Conservation (phyloP, 2,888 invertebrate species). For the Thyatira batis region DNA sequence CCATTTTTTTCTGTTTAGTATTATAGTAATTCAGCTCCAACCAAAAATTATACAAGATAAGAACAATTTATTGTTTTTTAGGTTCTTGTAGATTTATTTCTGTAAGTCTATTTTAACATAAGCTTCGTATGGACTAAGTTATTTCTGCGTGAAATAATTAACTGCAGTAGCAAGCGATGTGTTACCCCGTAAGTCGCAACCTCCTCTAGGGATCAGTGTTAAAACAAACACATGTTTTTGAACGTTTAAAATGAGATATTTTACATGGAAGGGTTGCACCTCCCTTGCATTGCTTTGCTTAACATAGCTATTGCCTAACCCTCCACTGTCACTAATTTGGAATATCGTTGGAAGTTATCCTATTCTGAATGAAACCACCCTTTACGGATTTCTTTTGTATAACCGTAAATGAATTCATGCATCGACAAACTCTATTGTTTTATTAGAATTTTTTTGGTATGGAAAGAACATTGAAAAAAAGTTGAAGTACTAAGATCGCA, state of each 20-base stretch:
- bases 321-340: slow-evolving; percentile 49
- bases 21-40: no score
- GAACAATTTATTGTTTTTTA: no score
- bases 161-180: slow-evolving; percentile 57
- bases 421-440: slow-evolving; percentile 54
- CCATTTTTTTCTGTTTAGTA: no score
- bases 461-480: slow-evolving; percentile 56
- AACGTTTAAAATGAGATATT: slow-evolving; percentile 74
- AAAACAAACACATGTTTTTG: slow-evolving; percentile 73
- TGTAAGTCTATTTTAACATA: slow-evolving; percentile 2
- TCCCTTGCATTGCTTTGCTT: slow-evolving; percentile 66
- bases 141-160: slow-evolving; percentile 39
- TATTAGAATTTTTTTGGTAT: slow-evolving; percentile 22
- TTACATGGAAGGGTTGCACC: slow-evolving; percentile 74
- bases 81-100: no score
- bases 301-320: slow-evolving; percentile 57
- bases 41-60: no score
- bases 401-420: slow-evolving; percentile 61
- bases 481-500: slow-evolving; percentile 65
- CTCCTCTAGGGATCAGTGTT: slow-evolving; percentile 64
- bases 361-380: slow-evolving; percentile 64
- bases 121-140: background rate
- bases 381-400: slow-evolving; percentile 64
- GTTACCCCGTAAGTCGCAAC: slow-evolving; percentile 46
- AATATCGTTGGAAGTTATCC: slow-evolving; percentile 67